Evolutionary conservation across 2,113 vertebrate species (phyloP).

Genomic region (Nycticorax nycticorax): DNA sequence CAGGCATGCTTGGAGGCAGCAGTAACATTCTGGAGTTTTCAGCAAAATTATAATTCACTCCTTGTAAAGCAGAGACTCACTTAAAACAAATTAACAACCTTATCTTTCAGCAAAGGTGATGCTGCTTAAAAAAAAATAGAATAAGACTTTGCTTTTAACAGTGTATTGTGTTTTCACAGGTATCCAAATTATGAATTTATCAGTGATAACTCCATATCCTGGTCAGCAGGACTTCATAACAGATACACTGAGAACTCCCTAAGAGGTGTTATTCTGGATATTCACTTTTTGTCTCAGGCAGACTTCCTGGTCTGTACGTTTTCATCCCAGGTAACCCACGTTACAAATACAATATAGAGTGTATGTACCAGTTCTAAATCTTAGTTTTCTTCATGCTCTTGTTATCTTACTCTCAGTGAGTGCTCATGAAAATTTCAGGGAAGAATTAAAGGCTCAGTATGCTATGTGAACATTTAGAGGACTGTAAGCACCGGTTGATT

Average conservation of each 20-base stretch:
- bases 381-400: neutral
- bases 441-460: neutral
- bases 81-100: neutral
- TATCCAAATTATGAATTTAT: constrained; percentile 97
- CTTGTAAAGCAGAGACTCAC: neutral
- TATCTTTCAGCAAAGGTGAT: neutral
- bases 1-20: neutral
- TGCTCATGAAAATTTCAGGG: neutral
- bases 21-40: neutral
- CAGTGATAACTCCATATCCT: constrained; percentile 98
- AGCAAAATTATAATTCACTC: neutral
- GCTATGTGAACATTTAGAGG: neutral
- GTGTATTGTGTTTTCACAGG: constrained; percentile 70
- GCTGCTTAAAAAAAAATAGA: neutral
- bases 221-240: constrained; percentile 98
- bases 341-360: neutral
- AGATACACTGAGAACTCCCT: constrained; percentile 97
- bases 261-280: constrained; percentile 95
- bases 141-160: neutral
- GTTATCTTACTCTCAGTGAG: neutral
- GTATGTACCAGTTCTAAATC: neutral
- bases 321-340: constrained; percentile 89
- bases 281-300: constrained; percentile 96
- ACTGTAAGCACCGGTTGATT: neutral
- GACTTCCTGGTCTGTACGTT: constrained; percentile 98